phyloP scores from a whole-genome alignment of 2,113 vertebrate genomes.

The Chauna torquata region DNA sequence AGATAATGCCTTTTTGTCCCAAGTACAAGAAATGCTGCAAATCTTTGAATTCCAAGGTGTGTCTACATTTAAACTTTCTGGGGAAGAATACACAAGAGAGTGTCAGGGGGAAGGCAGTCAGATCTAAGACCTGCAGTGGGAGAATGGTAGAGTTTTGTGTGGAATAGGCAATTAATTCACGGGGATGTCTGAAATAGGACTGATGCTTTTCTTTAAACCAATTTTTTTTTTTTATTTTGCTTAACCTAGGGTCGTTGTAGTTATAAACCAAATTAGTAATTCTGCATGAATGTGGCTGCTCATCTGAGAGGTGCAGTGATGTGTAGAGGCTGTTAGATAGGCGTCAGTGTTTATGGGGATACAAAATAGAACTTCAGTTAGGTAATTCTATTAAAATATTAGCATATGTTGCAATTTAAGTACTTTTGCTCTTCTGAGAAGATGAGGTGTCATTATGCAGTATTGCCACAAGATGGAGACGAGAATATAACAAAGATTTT shows the following conservation, averaged over 20 bases:
- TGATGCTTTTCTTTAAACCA: not conserved
- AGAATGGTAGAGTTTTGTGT: not conserved
- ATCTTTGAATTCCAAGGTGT: not conserved
- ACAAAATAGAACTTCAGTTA: not conserved
- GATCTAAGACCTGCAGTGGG: not conserved
- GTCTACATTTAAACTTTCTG: not conserved
- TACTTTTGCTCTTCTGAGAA: not conserved
- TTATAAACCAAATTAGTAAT: not conserved
- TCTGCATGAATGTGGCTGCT: not conserved
- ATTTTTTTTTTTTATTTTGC: not conserved
- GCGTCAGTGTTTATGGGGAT: not conserved
- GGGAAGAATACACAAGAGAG: not conserved
- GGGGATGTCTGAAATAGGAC: not conserved
- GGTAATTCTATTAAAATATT: not conserved
- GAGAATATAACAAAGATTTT: not conserved
- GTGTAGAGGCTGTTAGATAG: rapidly evolving
- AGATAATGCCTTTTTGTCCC: not conserved
- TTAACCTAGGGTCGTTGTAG: not conserved
- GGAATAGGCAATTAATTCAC: not conserved
- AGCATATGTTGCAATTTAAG: not conserved
- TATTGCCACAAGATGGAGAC: constrained; percentile 26
- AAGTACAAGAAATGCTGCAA: not conserved
- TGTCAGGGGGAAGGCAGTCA: not conserved
- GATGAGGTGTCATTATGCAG: not conserved
- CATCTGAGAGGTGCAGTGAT: not conserved